phyloP scores from a whole-genome alignment of 2,888 invertebrate genomes.

The Pediacus dermestoides region DNA sequence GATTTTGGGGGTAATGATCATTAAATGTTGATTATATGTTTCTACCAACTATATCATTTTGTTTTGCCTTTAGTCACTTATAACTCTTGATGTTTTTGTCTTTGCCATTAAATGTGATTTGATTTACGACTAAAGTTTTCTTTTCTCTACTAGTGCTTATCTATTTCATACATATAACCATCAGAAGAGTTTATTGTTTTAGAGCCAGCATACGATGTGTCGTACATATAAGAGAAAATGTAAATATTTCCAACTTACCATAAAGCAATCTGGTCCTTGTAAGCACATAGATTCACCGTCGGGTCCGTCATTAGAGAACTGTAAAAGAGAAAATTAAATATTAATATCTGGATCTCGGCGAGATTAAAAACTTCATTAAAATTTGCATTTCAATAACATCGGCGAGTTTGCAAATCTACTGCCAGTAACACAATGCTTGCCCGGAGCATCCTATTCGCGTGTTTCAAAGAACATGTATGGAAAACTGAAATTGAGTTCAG shows the following conservation, averaged over 20 bases:
- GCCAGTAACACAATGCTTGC: conserved; percentile 23
- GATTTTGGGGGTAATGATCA: too few relatives aligned
- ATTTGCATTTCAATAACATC: conserved; percentile 33
- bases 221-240: conserved; percentile 12
- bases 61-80: too few relatives aligned
- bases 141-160: too few relatives aligned
- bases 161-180: too few relatives aligned
- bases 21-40: too few relatives aligned
- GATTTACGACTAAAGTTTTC: too few relatives aligned
- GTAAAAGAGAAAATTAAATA: conserved; percentile 51
- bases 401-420: conserved; percentile 18
- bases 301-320: conserved; percentile 62
- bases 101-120: too few relatives aligned
- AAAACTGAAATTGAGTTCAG: conserved; percentile 14
- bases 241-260: conserved; percentile 55
- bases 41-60: too few relatives aligned
- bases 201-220: background rate
- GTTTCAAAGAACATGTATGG: conserved; percentile 16
- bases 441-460: conserved; percentile 16
- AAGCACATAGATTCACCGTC: conserved; percentile 65
- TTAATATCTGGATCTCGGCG: conserved; percentile 25
- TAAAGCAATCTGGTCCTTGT: conserved; percentile 69
- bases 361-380: conserved; percentile 34
- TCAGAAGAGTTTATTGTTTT: too few relatives aligned
- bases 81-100: too few relatives aligned